A percentile compares a stretch with the other conserved stretches of the same genome.
Evolutionary conservation across 2,797 vertebrate species (phyloP).

Genomic region (Thunnus albacares): DNA sequence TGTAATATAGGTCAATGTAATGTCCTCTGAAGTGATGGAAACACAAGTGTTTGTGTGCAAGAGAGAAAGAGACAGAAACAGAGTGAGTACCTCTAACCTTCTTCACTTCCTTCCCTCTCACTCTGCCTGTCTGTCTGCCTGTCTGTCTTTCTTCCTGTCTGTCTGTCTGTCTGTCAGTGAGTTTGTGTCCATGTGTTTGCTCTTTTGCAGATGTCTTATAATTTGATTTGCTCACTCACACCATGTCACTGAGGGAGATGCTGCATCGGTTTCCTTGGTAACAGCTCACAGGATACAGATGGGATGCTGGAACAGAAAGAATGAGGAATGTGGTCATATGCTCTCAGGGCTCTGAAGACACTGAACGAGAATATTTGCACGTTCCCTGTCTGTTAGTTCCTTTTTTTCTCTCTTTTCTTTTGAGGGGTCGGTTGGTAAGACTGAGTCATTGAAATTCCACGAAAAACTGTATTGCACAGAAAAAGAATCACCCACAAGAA

Average conservation of each 20-base stretch:
- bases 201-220: constrained; percentile 32
- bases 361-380: constrained; percentile 1
- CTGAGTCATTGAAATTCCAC: neutral
- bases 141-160: neutral
- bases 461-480: neutral
- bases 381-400: neutral
- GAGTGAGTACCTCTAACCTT: neutral
- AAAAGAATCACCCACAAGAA: neutral
- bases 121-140: neutral
- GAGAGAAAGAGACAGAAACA: neutral
- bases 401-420: neutral
- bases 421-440: neutral
- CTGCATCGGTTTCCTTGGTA: constrained; percentile 23
- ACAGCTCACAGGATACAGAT: constrained; percentile 17
- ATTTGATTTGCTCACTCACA: constrained; percentile 33
- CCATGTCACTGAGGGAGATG: constrained; percentile 21
- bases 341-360: no score
- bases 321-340: neutral
- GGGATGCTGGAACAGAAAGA: constrained; percentile 10
- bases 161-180: neutral
- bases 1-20: no score
- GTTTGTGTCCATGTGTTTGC: neutral
- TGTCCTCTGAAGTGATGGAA: no score
- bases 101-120: neutral
- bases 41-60: no score